phyloP scores from a whole-genome alignment of 1,140 invertebrate species.

The Euura saliciscinereae region DNA sequence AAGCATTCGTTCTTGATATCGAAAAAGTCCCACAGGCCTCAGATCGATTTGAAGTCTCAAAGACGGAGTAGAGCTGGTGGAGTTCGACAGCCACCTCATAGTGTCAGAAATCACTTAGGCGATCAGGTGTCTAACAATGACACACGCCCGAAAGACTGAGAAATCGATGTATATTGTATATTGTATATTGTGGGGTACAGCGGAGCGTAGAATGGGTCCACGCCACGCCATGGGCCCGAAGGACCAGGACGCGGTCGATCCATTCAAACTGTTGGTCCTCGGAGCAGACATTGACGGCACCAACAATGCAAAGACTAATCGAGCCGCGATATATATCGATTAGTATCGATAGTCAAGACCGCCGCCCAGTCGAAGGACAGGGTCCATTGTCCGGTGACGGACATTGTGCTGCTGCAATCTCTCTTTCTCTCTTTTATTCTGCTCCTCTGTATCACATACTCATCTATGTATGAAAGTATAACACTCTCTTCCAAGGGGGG shows the following conservation, averaged over 20 bases:
- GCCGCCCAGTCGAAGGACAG: conserved; percentile 25
- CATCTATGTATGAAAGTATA: no score
- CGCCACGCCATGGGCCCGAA: conserved; percentile 4
- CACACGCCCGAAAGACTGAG: conserved; percentile 22
- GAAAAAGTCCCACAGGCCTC: no score
- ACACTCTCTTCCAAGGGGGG: no score
- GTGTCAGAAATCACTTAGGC: conserved; percentile 41
- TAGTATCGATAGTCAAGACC: conserved; percentile 37
- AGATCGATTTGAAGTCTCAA: no score
- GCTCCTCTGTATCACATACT: background rate
- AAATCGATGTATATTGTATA: background rate
- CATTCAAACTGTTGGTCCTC: conserved; percentile 19
- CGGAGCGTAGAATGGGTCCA: conserved; percentile 6
- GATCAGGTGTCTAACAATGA: conserved; percentile 37
- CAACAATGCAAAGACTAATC: conserved; percentile 41
- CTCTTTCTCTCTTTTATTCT: conserved; percentile 10
- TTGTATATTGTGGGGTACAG: background rate
- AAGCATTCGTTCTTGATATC: no score
- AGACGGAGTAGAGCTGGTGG: no score
- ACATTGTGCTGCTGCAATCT: conserved; percentile 21
- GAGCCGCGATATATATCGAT: conserved; percentile 37
- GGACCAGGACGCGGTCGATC: background rate
- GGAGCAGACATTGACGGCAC: conserved; percentile 31
- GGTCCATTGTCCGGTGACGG: conserved; percentile 34
- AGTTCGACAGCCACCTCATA: no score